Conservation (phyloP, 2,888 invertebrate genomes). For the Epistrophella euchroma region DNA sequence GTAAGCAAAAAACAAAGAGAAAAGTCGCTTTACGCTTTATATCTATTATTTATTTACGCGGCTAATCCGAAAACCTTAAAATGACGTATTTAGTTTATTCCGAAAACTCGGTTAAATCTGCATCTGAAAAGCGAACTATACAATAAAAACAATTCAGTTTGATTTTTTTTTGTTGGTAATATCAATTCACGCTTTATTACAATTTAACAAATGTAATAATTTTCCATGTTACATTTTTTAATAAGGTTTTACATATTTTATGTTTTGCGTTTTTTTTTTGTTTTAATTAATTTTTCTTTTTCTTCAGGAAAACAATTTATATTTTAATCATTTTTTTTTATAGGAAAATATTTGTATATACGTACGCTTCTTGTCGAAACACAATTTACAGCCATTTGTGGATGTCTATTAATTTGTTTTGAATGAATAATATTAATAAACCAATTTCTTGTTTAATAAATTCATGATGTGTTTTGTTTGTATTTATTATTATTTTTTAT, state of each 20-base stretch:
- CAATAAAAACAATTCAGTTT: neutral
- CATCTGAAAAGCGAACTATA: neutral
- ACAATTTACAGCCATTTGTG: conserved; percentile 71
- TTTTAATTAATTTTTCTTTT: conserved; percentile 36
- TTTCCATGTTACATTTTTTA: conserved; percentile 56
- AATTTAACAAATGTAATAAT: conserved; percentile 75
- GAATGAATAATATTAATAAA: conserved; percentile 59
- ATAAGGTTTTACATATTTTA: conserved; percentile 56
- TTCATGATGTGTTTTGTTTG: conserved; percentile 48
- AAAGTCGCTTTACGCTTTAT: too few relatives aligned
- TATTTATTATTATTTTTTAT: conserved; percentile 42
- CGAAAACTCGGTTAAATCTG: neutral
- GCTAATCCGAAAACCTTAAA: too few relatives aligned
- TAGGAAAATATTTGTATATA: conserved; percentile 71
- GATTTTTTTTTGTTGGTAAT: conserved; percentile 57
- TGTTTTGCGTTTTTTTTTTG: conserved; percentile 39
- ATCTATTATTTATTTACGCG: too few relatives aligned
- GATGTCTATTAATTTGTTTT: conserved; percentile 65
- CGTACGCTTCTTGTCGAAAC: conserved; percentile 65
- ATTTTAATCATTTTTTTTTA: conserved; percentile 60
- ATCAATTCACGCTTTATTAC: conserved; percentile 76
- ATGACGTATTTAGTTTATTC: too few relatives aligned
- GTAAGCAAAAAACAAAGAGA: too few relatives aligned
- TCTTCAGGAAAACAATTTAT: conserved; percentile 57
- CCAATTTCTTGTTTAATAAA: conserved; percentile 41